Conservation (phyloP, 53 echinoderm and acorn worm species). For the Pentamera pediparva region DNA sequence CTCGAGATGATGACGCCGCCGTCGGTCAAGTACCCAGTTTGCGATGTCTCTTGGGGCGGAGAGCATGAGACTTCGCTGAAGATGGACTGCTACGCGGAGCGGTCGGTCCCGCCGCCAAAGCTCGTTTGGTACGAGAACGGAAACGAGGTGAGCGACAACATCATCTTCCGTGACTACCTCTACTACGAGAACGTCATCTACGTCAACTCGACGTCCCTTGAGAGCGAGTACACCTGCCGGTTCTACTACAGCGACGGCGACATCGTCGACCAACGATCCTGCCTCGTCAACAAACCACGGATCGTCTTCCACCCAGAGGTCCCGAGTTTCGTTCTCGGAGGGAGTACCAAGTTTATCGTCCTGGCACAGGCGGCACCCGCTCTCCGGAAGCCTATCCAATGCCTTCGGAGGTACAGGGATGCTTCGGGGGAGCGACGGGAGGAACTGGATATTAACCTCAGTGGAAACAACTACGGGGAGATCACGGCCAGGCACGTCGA, state of each 20-base stretch:
- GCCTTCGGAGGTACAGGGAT: neutral
- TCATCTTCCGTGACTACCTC: slow-evolving; percentile 14
- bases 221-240: neutral
- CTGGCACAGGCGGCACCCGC: slow-evolving; percentile 1
- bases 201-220: slow-evolving; percentile 2
- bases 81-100: slow-evolving; percentile 22
- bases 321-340: slow-evolving; percentile 11
- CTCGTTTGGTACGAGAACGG: slow-evolving; percentile 16
- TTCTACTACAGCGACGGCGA: slow-evolving; percentile 28
- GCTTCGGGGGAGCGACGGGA: neutral
- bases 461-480: neutral
- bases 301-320: neutral
- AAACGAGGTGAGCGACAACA: neutral
- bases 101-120: slow-evolving; percentile 21
- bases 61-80: neutral
- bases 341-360: slow-evolving; percentile 15
- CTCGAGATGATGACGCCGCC: slow-evolving; percentile 24
- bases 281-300: neutral
- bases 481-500: neutral
- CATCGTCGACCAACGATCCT: slow-evolving; percentile 25
- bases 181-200: slow-evolving; percentile 22
- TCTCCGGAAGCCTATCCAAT: neutral
- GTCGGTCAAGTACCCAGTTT: neutral
- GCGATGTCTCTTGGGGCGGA: slow-evolving; percentile 9
- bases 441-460: neutral